phyloP scores from a whole-genome alignment of 2,888 invertebrate genomes.

The Elgonia sp. region DNA sequence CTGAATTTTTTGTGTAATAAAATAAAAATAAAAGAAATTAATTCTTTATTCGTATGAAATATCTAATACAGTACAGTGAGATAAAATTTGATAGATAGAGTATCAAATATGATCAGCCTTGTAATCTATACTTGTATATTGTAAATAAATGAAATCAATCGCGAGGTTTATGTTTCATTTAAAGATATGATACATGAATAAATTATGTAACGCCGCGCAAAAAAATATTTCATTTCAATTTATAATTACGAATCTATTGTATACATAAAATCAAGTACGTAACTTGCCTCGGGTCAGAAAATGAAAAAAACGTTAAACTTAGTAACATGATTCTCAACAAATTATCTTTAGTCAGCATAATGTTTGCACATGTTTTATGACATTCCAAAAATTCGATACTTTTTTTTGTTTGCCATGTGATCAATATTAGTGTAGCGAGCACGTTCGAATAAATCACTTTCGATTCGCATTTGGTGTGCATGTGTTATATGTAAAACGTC shows the following conservation, averaged over 20 bases:
- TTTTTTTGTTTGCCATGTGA: conserved; percentile 16
- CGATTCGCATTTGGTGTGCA: conserved; percentile 2
- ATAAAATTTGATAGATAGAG: conserved; percentile 35
- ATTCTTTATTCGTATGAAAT: neutral
- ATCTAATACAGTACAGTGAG: neutral
- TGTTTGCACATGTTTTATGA: conserved; percentile 39
- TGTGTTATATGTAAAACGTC: neutral
- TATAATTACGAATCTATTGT: neutral
- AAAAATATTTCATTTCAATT: neutral
- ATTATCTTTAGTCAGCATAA: neutral
- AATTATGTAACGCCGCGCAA: conserved; percentile 23
- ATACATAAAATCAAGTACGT: neutral
- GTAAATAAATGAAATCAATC: conserved; percentile 60
- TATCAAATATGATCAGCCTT: conserved; percentile 58
- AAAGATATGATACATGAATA: conserved; percentile 24
- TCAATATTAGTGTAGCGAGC: neutral
- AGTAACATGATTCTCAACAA: conserved; percentile 21
- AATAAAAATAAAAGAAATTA: neutral
- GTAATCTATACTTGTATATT: conserved; percentile 56
- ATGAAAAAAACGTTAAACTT: conserved; percentile 1
- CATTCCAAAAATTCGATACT: neutral
- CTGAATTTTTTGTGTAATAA: neutral
- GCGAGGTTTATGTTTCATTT: conserved; percentile 42
- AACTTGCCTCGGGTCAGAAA: neutral
- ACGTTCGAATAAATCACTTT: conserved; percentile 21